Conservation (phyloP, 30 jellyfish, hydroid and myxozoan genomes). For the Pseudorhiza aurosa region DNA sequence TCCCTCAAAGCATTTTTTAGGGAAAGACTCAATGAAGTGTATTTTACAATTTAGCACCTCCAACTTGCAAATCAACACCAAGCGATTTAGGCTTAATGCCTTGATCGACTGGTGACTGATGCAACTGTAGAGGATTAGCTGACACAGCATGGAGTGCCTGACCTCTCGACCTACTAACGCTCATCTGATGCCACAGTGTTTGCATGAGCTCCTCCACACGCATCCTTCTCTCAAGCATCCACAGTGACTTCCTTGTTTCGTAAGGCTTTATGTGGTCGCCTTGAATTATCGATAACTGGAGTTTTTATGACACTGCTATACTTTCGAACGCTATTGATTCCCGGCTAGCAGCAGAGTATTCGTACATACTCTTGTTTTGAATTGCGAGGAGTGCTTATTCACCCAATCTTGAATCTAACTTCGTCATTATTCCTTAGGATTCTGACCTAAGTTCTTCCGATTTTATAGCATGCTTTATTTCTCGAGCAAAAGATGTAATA, state of each 20-base stretch:
- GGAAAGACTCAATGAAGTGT: too few species aligned
- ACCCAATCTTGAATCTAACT: too few species aligned
- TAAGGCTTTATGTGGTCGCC: constrained; percentile 34
- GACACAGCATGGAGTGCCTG: constrained; percentile 6
- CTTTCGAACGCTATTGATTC: background rate
- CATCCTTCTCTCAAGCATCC: constrained; percentile 41
- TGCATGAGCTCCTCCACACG: constrained; percentile 12
- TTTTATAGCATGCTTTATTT: too few species aligned
- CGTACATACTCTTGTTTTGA: background rate
- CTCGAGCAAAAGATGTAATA: too few species aligned
- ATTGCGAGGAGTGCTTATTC: too few species aligned
- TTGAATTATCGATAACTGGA: constrained; percentile 4
- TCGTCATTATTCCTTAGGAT: too few species aligned
- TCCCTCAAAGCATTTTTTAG: too few species aligned
- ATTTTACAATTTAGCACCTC: constrained; percentile 10
- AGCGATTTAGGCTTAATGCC: constrained; percentile 1
- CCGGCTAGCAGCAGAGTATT: background rate
- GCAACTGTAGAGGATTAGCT: constrained; percentile 45
- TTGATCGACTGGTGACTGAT: constrained; percentile 14
- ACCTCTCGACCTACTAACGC: constrained; percentile 27
- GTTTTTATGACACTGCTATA: background rate
- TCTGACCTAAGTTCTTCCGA: too few species aligned
- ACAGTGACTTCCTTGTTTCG: constrained; percentile 39
- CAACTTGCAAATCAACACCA: constrained; percentile 10
- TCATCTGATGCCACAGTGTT: constrained; percentile 26